phyloP scores from a whole-genome alignment of 2,113 vertebrate genomes.

The Acanthisitta chloris region DNA sequence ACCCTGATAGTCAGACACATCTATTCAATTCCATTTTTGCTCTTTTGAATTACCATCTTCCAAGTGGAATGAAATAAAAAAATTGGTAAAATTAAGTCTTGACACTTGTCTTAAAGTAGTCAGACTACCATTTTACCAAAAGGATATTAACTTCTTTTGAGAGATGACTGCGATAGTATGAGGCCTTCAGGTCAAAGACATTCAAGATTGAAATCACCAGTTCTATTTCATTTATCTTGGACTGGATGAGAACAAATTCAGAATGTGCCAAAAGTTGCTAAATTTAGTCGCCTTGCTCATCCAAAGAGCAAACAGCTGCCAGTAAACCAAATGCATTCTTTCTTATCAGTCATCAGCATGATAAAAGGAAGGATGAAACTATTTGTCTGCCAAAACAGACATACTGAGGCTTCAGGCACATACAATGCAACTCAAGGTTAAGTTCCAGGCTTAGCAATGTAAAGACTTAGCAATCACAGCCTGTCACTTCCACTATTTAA shows the following conservation, averaged over 20 bases:
- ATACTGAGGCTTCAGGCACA: background rate
- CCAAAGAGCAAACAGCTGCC: constrained; percentile 4
- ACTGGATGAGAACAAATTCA: background rate
- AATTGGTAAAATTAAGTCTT: background rate
- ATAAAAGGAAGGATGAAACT: constrained; percentile 13
- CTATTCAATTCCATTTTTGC: background rate
- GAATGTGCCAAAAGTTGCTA: background rate
- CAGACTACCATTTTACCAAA: background rate
- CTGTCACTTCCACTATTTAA: background rate
- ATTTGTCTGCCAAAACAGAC: background rate
- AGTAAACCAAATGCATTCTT: constrained; percentile 7
- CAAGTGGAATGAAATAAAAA: background rate
- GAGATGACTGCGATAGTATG: background rate
- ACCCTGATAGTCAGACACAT: too few relatives aligned
- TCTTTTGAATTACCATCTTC: background rate
- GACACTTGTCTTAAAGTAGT: background rate
- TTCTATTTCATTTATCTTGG: background rate
- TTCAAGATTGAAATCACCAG: background rate
- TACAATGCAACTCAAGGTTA: background rate
- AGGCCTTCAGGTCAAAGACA: background rate
- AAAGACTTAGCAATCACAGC: background rate
- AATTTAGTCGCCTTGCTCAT: background rate
- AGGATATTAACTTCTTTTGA: background rate
- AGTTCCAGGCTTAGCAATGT: background rate
- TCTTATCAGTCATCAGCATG: background rate